Base-by-base conservation (phyloP, 2,888 invertebrate genomes). In the Melangyna quadrimaculata region DNA sequence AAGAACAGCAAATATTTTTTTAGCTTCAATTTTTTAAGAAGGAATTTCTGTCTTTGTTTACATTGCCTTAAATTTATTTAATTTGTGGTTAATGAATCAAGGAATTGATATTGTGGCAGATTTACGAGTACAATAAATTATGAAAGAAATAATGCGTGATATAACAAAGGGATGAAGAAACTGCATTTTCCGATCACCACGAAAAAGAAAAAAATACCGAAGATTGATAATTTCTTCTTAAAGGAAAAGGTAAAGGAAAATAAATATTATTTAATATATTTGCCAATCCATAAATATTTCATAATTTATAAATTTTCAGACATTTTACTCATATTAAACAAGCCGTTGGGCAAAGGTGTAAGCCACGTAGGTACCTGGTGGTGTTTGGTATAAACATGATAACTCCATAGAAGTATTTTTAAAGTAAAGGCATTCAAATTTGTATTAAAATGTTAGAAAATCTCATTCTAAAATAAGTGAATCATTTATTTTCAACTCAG, bases 11-110 rank as follows among this genome's bases (percentile, higher is more conserved):
- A 73, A 82, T 55, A 73, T n/a, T 22, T 45, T 40, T 37, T 53
- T 61, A 48, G 14, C 22, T 27, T 29, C 12, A 29, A 35, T 63
- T 48, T 59, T 43, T 29, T 9, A 43, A 12, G n/a, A 40, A 19
- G 5, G 8, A 45, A 29, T 43, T 43, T 57, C 7, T 35, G 17
- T 19, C 57, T 61, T 57, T 84, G 80, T 84, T 84, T 80, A 71
- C 45, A 51, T 71, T 53, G 61, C 53, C 67, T 40, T 67, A 72
- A 75, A 77, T 67, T 84, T 84, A 84, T 84, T 80, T 80, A 84
- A 84, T 84, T 84, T 84, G 84, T 80, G 84, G 84, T 84, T 84
- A 84, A 84, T 84, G 84, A 80, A 69, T 75, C 84, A 77, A 61
- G 61, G 80, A 84, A 84, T 77, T 77, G 80, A 84, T 72, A 80